Base-by-base conservation (phyloP, 2,888 invertebrate species). In the Helleia helle region DNA sequence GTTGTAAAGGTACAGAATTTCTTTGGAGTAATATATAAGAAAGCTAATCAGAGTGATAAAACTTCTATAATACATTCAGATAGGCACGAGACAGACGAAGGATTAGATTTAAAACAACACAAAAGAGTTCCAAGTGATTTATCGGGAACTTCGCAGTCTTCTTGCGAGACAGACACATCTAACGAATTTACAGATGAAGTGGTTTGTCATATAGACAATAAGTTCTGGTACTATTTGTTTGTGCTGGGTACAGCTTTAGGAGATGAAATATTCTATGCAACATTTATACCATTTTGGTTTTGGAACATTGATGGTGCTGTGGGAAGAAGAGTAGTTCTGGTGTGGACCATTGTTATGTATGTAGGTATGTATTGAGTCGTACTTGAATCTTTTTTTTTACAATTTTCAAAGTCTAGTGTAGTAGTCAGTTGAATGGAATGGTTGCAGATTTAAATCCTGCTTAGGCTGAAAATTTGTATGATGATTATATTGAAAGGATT, bases 231-330 rank as follows among this genome's bases (percentile, higher is more conserved):
- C 75, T 93, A 92, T 68, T 62, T 96, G 47, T 96, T 96, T 69
- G 72, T 90, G 12, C 87, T 96, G 62, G 96, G 95, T 11, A 95
- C 96, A 0, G 91, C 92, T 46, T 75, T 97, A 12, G 96, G 96
- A 0, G 95, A 96, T 75, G 96, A 96, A 79, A 86, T 92, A 47
- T 97, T 97, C 71, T 97, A 96, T 73, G 90, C 93, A 1, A 87
- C 90, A n/a, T 95, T 96, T 63, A 95, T 96, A 60, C 95, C 96
- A 1, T 95, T 95, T 71, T 94, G 95, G 92, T 93, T 95, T 64
- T 97, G 96, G 96, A 97, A 96, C 72, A 87, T 96, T 43, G 96
- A 96, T 75, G 93, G 93, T 12, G 92, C 91, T 17, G 93, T 96
- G 2, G 93, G 94, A 8, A 84, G 96, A 52, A 86, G 94, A 68